Percentiles rank a stretch among this genome's conserved stretches.
These are phyloP conservation scores for Heliconius himera DNA, from an alignment of 1,140 invertebrate species.

Conservation along the genomic window DNA sequence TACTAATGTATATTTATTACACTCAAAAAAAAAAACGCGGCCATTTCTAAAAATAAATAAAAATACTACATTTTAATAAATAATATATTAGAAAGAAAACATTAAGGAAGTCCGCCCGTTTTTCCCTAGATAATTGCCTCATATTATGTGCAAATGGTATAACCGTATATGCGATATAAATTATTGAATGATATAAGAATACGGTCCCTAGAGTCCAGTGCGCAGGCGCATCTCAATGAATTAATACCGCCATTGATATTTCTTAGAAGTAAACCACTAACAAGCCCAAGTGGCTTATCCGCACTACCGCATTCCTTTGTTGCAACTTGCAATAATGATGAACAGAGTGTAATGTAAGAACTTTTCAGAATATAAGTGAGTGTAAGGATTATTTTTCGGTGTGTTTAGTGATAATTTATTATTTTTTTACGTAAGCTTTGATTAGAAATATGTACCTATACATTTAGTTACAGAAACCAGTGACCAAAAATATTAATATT, in stretches of 20 bases:
- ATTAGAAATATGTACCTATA: no score
- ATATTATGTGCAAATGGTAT: neutral
- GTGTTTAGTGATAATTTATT: no score
- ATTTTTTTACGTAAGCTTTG: no score
- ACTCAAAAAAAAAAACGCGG: no score
- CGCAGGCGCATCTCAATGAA: conserved; percentile 28
- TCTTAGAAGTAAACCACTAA: conserved; percentile 38
- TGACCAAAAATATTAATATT: no score
- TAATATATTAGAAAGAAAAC: neutral
- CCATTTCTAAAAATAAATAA: no score
- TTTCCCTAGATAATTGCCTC: neutral
- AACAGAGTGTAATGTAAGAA: neutral
- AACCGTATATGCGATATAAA: neutral
- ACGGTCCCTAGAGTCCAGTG: neutral
- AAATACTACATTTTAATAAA: no score
- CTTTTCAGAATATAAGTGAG: neutral
- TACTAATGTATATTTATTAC: no score
- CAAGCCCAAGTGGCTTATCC: conserved; percentile 34
- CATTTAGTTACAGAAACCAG: no score
- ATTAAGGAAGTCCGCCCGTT: neutral
- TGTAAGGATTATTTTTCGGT: neutral
- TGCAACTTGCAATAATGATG: conserved; percentile 19
- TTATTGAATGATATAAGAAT: conserved; percentile 7
- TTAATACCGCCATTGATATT: conserved; percentile 33
- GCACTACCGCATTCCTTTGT: conserved; percentile 32